Conservation (phyloP, 2,888 invertebrate genomes). For the Augiades crinisus region DNA sequence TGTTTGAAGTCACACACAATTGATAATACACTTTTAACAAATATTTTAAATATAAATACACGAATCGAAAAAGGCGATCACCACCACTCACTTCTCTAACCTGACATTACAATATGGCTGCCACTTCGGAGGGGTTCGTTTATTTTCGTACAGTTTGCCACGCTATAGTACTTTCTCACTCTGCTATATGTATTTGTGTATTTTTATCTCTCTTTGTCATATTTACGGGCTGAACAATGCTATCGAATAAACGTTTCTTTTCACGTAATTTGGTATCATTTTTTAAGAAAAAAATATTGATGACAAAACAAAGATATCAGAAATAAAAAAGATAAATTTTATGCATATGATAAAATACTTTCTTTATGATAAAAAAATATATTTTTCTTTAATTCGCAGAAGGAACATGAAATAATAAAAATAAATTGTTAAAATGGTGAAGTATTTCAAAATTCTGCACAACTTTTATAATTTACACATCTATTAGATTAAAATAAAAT, state of each 20-base stretch:
- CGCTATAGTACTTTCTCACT: constrained; percentile 39
- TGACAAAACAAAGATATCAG: no score
- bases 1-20: constrained; percentile 46
- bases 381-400: no score
- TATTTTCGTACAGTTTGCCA: constrained; percentile 36
- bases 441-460: no score
- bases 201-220: constrained; percentile 15
- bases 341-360: no score
- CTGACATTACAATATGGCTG: constrained; percentile 77
- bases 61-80: constrained; percentile 45
- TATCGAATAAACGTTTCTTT: constrained; percentile 20
- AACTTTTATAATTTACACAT: no score
- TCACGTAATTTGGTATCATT: no score
- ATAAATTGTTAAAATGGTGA: no score
- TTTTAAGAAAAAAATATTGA: no score
- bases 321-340: no score
- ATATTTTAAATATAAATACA: constrained; percentile 37
- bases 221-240: not conserved
- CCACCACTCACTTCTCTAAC: constrained; percentile 56
- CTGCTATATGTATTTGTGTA: not conserved
- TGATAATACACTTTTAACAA: constrained; percentile 42
- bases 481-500: no score
- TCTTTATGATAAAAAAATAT: no score
- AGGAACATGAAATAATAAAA: no score
- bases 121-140: constrained; percentile 46